Evolutionary conservation across 2,797 vertebrate species (phyloP).

Genomic region (Sebastes minor): DNA sequence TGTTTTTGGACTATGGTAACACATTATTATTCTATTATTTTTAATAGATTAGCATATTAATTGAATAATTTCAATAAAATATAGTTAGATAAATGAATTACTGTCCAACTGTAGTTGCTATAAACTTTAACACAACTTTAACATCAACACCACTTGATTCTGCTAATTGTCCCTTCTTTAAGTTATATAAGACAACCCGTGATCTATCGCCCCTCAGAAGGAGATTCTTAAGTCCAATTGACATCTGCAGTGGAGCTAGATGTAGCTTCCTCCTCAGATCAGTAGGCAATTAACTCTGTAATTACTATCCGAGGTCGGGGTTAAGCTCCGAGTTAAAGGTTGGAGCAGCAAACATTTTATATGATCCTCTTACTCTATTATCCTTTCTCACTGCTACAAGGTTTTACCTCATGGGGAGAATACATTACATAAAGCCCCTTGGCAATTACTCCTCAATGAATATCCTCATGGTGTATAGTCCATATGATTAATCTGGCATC

Average conservation of each 20-base stretch:
- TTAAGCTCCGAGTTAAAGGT: slow-evolving; percentile 79
- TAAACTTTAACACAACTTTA: slow-evolving; percentile 7
- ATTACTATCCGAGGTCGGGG: slow-evolving; percentile 73
- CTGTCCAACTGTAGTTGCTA: background rate
- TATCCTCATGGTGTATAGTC: slow-evolving; percentile 71
- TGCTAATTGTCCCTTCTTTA: slow-evolving; percentile 47
- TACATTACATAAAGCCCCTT: slow-evolving; percentile 77
- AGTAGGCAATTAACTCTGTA: slow-evolving; percentile 79
- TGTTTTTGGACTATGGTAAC: background rate
- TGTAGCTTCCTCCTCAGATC: slow-evolving; percentile 65
- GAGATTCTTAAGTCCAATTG: slow-evolving; percentile 57
- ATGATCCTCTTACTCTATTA: slow-evolving; percentile 81
- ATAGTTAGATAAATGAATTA: background rate
- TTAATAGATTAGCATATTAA: background rate
- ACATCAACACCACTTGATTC: background rate
- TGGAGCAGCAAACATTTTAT: slow-evolving; percentile 79
- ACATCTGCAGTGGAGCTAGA: slow-evolving; percentile 51
- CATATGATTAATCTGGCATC: slow-evolving; percentile 80
- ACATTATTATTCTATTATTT: too few species aligned
- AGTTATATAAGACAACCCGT: slow-evolving; percentile 19
- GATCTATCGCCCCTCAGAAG: slow-evolving; percentile 48
- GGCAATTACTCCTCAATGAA: slow-evolving; percentile 81
- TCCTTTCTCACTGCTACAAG: slow-evolving; percentile 71
- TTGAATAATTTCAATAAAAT: background rate
- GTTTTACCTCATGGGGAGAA: slow-evolving; percentile 79